Evolutionary conservation across 2,888 invertebrate genomes (phyloP).

Genomic region (Oxycera nigricornis): DNA sequence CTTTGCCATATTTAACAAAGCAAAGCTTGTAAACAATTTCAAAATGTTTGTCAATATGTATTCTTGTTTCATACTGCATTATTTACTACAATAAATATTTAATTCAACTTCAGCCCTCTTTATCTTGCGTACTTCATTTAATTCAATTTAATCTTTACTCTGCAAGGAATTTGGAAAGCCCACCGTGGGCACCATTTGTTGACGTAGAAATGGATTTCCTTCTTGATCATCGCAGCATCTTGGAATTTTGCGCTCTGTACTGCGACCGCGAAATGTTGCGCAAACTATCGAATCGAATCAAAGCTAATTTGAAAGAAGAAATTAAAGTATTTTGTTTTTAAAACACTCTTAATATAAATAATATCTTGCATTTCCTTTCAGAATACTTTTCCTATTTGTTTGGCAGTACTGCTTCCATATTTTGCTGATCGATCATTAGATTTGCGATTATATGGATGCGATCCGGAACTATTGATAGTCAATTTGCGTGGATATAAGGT

Average conservation of each 20-base stretch:
- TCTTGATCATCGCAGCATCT: not conserved
- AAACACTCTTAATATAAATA: not conserved
- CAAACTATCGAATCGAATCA: not conserved
- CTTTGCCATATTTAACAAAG: not conserved
- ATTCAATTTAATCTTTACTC: no score
- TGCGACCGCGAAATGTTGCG: not conserved
- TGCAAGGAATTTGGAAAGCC: not conserved
- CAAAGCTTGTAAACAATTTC: not conserved
- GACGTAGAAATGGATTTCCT: not conserved
- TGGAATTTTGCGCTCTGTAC: constrained; percentile 9
- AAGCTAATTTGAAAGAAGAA: not conserved
- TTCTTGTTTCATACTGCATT: no score
- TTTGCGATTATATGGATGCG: not conserved
- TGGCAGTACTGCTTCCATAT: not conserved
- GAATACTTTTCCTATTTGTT: constrained; percentile 8
- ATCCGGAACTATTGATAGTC: not conserved
- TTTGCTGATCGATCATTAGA: not conserved
- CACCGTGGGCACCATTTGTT: constrained; percentile 11
- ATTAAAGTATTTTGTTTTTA: constrained; percentile 2
- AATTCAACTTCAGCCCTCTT: no score
- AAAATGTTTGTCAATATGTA: no score
- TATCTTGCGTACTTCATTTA: no score
- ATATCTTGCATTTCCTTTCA: not conserved
- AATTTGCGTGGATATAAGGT: not conserved
- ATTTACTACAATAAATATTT: no score